Conservation (phyloP, 1,140 invertebrate genomes). For the Mya arenaria region DNA sequence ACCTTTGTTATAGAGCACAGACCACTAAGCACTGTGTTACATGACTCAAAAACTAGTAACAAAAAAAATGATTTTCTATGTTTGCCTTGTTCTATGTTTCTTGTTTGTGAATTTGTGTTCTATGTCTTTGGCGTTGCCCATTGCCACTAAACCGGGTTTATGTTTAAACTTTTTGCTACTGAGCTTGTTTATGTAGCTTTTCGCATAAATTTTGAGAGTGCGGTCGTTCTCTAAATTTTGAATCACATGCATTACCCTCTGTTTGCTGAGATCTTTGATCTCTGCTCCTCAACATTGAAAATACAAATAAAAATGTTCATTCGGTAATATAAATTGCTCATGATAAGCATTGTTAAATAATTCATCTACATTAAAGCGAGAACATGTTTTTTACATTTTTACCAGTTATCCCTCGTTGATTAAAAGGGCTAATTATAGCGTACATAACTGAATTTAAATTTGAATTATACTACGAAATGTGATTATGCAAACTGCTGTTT, state of each 20-base stretch:
- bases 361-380: too few relatives aligned
- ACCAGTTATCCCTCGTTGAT: too few relatives aligned
- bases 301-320: background rate
- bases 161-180: background rate
- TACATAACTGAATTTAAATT: too few relatives aligned
- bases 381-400: too few relatives aligned
- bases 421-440: too few relatives aligned
- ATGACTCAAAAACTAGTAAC: background rate
- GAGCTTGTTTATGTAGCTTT: background rate
- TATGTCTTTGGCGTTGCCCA: background rate
- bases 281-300: constrained; percentile 19
- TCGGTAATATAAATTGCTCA: too few relatives aligned
- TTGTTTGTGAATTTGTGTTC: background rate
- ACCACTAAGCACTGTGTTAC: too few relatives aligned
- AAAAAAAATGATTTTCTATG: background rate
- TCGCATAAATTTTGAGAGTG: background rate
- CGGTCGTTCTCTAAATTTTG: constrained; percentile 20
- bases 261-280: constrained; percentile 16
- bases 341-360: too few relatives aligned
- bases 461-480: too few relatives aligned
- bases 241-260: constrained; percentile 3
- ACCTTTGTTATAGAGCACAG: too few relatives aligned
- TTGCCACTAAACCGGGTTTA: background rate
- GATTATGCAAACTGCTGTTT: too few relatives aligned
- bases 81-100: background rate